A percentile compares a stretch with the other conserved stretches of the same genome.
These are phyloP conservation scores for Phaonia tiefii DNA, from an alignment of 2,888 invertebrate genomes.

Conservation along the genomic window DNA sequence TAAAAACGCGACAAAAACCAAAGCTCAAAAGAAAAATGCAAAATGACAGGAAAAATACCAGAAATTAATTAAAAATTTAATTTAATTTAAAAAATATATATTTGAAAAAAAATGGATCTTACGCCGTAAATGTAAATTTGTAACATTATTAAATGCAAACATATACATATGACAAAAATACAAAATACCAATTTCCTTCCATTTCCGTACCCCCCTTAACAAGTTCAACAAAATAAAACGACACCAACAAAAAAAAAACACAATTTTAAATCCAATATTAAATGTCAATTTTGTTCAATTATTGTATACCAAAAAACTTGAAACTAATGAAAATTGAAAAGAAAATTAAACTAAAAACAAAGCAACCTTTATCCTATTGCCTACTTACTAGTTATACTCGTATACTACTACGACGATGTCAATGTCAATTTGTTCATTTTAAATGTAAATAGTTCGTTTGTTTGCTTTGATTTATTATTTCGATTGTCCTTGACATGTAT, in stretches of 20 bases:
- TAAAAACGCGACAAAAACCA: conserved; percentile 27
- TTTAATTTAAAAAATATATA: conserved; percentile 15
- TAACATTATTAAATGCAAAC: conserved; percentile 51
- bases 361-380: not conserved
- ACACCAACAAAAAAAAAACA: too few relatives aligned
- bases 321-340: conserved; percentile 5
- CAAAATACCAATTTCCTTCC: conserved; percentile 21
- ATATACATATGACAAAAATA: conserved; percentile 34
- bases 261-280: conserved; percentile 31
- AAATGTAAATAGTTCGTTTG: conserved; percentile 39
- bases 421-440: conserved; percentile 53
- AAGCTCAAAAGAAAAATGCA: conserved; percentile 9
- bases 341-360: conserved; percentile 38
- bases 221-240: conserved; percentile 36
- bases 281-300: conserved; percentile 72
- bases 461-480: not conserved
- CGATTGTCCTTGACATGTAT: not conserved
- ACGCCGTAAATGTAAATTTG: conserved; percentile 58
- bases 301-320: conserved; percentile 44
- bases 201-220: conserved; percentile 9
- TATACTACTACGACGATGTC: conserved; percentile 48
- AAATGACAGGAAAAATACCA: conserved; percentile 36
- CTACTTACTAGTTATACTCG: not conserved
- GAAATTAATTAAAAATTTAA: conserved; percentile 18
- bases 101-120: conserved; percentile 6